Conservation (phyloP, 2,113 vertebrate genomes). For the Ptilorrhoa leucosticta region DNA sequence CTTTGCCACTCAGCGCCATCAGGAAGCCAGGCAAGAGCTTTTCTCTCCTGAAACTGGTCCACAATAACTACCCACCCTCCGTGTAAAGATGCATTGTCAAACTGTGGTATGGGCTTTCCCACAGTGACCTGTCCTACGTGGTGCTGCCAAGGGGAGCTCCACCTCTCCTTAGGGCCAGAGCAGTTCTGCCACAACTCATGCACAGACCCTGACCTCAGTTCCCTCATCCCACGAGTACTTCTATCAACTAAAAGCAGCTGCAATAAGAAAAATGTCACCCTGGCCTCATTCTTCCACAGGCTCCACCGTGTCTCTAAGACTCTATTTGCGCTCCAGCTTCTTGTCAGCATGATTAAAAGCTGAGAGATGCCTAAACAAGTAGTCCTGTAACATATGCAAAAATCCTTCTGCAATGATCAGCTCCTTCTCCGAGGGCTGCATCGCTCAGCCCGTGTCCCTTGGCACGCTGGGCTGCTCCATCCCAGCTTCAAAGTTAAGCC, state of each 20-base stretch:
- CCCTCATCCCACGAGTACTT: neutral
- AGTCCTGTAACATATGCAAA: neutral
- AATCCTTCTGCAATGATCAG: neutral
- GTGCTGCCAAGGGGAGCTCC: neutral
- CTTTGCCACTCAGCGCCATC: neutral
- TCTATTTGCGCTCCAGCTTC: neutral
- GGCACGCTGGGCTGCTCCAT: neutral
- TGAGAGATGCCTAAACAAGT: neutral
- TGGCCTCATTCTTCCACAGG: neutral
- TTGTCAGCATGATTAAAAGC: neutral
- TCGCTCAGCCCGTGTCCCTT: neutral
- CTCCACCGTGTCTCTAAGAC: neutral
- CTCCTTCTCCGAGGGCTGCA: neutral
- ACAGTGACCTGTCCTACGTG: rapidly evolving
- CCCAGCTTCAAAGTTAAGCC: neutral
- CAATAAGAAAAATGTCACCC: neutral
- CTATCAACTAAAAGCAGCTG: rapidly evolving
- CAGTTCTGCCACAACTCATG: neutral
- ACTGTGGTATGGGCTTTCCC: neutral
- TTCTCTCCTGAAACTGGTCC: neutral
- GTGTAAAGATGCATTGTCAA: neutral
- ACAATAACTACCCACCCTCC: neutral
- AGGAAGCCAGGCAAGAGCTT: neutral
- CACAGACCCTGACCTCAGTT: neutral
- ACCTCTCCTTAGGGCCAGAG: neutral